Evolutionary conservation across 2,888 invertebrate species (phyloP).

Genomic region (Leptura quadrifasciata): DNA sequence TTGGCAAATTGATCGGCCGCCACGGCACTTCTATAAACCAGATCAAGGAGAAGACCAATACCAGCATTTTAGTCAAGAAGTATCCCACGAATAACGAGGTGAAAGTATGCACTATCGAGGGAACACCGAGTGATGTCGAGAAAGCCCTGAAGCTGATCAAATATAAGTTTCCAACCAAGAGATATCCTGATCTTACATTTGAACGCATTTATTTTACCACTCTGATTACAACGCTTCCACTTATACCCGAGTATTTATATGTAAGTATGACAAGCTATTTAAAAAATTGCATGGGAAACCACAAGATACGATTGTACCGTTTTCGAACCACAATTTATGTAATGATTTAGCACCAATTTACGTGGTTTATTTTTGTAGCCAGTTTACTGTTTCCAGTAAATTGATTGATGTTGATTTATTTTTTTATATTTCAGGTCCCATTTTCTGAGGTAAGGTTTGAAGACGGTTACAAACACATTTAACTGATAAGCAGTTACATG

Average conservation of each 20-base stretch:
- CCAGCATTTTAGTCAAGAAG: slow-evolving; percentile 86
- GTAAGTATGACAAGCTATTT: slow-evolving; percentile 63
- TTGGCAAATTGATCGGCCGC: slow-evolving; percentile 91
- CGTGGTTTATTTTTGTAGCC: too few species aligned
- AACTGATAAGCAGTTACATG: too few species aligned
- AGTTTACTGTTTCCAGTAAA: too few species aligned
- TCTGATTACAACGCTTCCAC: slow-evolving; percentile 66
- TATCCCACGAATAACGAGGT: slow-evolving; percentile 83
- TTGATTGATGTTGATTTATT: too few species aligned
- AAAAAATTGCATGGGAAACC: too few species aligned
- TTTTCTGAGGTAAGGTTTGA: too few species aligned
- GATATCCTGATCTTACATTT: slow-evolving; percentile 87
- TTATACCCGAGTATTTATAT: slow-evolving; percentile 69
- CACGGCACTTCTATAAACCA: slow-evolving; percentile 88
- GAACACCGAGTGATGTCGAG: slow-evolving; percentile 84
- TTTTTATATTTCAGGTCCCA: too few species aligned
- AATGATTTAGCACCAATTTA: too few species aligned
- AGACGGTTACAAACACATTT: too few species aligned
- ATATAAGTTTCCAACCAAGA: slow-evolving; percentile 87
- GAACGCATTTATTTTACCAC: slow-evolving; percentile 75
- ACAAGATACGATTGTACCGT: too few species aligned
- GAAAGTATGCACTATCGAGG: slow-evolving; percentile 82
- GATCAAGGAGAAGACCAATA: slow-evolving; percentile 86
- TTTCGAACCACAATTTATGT: too few species aligned
- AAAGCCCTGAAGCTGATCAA: slow-evolving; percentile 89